Conservation (phyloP, 2,888 invertebrate species). For the Eupithecia tripunctaria region DNA sequence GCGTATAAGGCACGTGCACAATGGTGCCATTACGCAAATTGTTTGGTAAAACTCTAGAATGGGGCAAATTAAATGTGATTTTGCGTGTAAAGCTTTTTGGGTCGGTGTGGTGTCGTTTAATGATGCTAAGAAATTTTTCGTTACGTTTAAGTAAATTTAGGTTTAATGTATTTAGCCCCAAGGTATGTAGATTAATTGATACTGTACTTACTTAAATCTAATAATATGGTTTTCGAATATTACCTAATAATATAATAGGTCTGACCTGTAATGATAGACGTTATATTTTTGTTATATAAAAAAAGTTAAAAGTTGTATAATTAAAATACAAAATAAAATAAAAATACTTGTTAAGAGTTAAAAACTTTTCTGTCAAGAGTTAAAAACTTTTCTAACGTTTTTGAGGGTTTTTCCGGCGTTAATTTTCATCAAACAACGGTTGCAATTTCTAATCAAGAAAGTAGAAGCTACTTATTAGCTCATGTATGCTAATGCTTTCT, state of each 20-base stretch:
- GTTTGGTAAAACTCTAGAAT: conserved; percentile 56
- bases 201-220: too few species aligned
- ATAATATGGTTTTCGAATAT: background rate
- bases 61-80: conserved; percentile 72
- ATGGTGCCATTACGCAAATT: conserved; percentile 82
- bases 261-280: too few species aligned
- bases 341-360: too few species aligned
- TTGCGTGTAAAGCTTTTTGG: conserved; percentile 71
- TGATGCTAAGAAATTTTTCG: conserved; percentile 35
- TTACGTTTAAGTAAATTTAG: background rate
- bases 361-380: too few species aligned
- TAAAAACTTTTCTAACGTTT: background rate
- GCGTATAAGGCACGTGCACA: conserved; percentile 72
- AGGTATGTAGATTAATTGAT: background rate
- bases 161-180: background rate
- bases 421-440: background rate
- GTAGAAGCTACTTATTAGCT: background rate
- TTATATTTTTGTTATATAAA: too few species aligned
- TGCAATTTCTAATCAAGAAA: background rate
- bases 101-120: conserved; percentile 41
- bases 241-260: too few species aligned
- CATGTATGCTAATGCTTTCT: conserved; percentile 6
- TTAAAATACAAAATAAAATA: too few species aligned
- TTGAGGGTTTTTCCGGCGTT: background rate
- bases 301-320: too few species aligned